These are phyloP conservation scores for Sceloporus tristichus DNA, from an alignment of 2,113 vertebrate genomes.

Conservation along the genomic window DNA sequence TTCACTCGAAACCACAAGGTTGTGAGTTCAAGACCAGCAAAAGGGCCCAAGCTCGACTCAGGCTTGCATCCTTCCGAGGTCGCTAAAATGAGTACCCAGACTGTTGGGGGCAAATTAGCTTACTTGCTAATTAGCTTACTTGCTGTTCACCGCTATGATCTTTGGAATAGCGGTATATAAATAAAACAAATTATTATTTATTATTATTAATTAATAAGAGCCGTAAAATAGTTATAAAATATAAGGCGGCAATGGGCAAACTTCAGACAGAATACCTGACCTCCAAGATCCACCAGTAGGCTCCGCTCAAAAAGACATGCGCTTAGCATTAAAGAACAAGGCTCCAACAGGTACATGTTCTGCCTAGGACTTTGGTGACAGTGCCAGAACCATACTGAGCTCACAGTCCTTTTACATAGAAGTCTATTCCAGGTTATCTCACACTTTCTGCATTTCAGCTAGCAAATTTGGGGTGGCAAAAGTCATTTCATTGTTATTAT, in stretches of 20 bases:
- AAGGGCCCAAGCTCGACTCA: too few relatives aligned
- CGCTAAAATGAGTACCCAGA: too few relatives aligned
- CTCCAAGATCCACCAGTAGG: background rate
- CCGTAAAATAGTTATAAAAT: background rate
- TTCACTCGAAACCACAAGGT: too few relatives aligned
- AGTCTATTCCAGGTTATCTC: background rate
- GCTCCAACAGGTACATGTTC: background rate
- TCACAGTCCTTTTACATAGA: background rate
- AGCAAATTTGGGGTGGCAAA: background rate
- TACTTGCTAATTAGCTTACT: too few relatives aligned
- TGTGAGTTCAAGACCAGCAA: too few relatives aligned
- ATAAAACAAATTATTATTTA: too few relatives aligned
- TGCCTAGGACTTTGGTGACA: background rate
- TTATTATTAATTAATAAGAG: too few relatives aligned
- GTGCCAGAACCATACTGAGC: background rate
- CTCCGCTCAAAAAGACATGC: background rate
- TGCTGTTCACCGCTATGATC: too few relatives aligned
- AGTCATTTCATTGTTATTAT: too few relatives aligned
- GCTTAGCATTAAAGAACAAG: background rate
- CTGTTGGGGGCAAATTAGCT: too few relatives aligned
- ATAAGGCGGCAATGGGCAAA: background rate
- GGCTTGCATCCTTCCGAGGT: too few relatives aligned
- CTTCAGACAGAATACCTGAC: background rate
- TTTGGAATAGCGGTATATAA: too few relatives aligned
- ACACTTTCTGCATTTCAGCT: background rate